Evolutionary conservation across 2,113 vertebrate genomes (phyloP), one percentile per base, ranked within the genome.

Genomic region (Tautogolabrus adspersus): DNA sequence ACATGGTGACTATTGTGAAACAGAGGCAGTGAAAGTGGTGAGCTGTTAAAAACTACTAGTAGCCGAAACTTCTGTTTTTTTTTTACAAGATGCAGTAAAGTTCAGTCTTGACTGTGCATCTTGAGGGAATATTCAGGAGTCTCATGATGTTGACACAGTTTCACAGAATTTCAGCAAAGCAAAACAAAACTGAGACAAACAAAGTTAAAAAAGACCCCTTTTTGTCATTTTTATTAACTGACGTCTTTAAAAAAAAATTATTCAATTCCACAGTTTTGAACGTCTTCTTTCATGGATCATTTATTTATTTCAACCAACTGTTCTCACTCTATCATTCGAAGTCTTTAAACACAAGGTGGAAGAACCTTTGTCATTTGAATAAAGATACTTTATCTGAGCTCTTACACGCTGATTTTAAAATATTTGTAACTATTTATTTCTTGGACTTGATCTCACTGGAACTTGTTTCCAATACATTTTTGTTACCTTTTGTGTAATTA

Each of bases 141-240:
- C 74, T 80, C 49, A 54, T 88, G 84, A 84, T 77, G 55, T 46
- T 74, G 10, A 38, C 47, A 54, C n/a, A 47, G 69, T 85, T 80
- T 72, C 72, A 66, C 8, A 5, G 7, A 74, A 68, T 75, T 21
- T 78, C 11, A 58, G 5, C 2, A n/a, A 38, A 72, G 15, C 19
- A 68, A 34, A 61, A 44, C 1, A 1, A 21, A n/a, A 67, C 18
- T 13, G 19, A n/a, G 16, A 19, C 34, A 55, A 69, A 44, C 30
- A 23, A 0, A 18, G 0, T 10, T 2, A 11, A 6, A 46, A 30
- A 46, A 10, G 42, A 38, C 0, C 59, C 65, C 37, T 8, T 30
- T 16, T 19, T 52, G 18, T 52, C 19, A n/a, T 16, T 38, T 37
- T 40, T 6, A 11, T 44, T 16, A 15, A 49, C 18, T 49, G 15